Evolutionary conservation across 2,113 vertebrate genomes (phyloP), one percentile per base, ranked within the genome.

Genomic region (Cettia cetti): DNA sequence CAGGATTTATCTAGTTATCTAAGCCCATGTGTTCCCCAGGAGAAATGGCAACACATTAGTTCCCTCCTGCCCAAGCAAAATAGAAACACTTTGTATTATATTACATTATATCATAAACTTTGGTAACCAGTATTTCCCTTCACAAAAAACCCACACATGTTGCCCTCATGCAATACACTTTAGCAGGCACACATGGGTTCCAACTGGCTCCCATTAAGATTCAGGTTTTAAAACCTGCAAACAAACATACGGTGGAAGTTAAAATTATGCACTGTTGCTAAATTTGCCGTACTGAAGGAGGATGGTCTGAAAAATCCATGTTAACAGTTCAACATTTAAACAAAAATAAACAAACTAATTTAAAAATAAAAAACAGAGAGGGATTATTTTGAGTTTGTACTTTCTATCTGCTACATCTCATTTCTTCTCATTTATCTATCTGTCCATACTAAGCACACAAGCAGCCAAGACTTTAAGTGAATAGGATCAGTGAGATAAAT

Each of bases 401-500:
- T 68, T 86, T 88, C 6, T n/a, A 35, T 42, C 63, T 40, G 52
- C 35, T 64, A 24, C 21, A 61, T 66, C 68, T 69, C 11, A 31
- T 68, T 82, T 82, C 52, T 87, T 42, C 18, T 33, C n/a, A 7
- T 53, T 94, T 75, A 81, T 53, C 49, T 72, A 31, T 28, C 23
- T 82, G 47, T 20, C 44, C 30, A 10, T 35, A 39, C 13, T 21
- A 81, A 86, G 66, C 86, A 79, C 59, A n/a, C 27, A 82, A 33
- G 13, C 50, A 76, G 50, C 10, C 39, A 74, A 77, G 63, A 53
- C 66, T 74, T 77, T 42, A 61, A 85, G n/a, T 23, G 50, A 94
- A 79, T 50, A 15, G 1, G 35, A 56, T 97, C 96, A 98, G 97
- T 96, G 96, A 97, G 96, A 98, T 97, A 97, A 82, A 91, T 98